Base-by-base conservation (phyloP, 2,888 invertebrate species). In the Drepana falcataria region DNA sequence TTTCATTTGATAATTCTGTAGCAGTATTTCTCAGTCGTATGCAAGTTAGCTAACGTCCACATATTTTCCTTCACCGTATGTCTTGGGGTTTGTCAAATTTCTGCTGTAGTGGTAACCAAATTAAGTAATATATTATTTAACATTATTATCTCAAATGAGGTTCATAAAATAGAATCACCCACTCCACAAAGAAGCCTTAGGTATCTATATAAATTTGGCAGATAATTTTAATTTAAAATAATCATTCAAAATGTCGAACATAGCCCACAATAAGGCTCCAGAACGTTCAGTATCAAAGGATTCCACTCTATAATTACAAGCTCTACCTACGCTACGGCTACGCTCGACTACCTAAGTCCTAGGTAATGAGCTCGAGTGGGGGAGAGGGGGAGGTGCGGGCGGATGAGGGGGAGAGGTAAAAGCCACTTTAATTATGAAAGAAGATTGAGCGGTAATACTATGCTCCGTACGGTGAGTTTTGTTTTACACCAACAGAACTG, bases 361-460 rank as follows among this genome's bases (percentile, higher is more conserved):
- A 89, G 88, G 88, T 89, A 87, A 85, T 85, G 82, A 83, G 81
- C 71, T 68, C 56, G 54, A 64, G 51, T 58, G 61, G 58, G 57
- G 48, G 52, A 57, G 49, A 41, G 48, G 58, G 53, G 55, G 59
- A 56, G 58, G 60, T 65, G 59, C 55, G 68, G 65, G 66, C 61
- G 58, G 65, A 61, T 65, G 59, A 55, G 68, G 65, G 62, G 58
- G 65, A 61, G 77, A 74, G 78, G 81, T 82, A 76, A 80, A 83
- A 83, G 84, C 83, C 83, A 83, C 82, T 85, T 81, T 87, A 88
- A 89, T 89, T 88, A 89, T 87, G 87, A 87, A 87, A 85, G 86
- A 87, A 89, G 85, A 88, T 88, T 85, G 89, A 82, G 77, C 77
- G 80, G 83, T 77, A 80, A 79, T 77, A 71, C 73, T 75, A 72